Evolutionary conservation across 2,113 vertebrate species (phyloP).

Genomic region (Paradisaea rubra): DNA sequence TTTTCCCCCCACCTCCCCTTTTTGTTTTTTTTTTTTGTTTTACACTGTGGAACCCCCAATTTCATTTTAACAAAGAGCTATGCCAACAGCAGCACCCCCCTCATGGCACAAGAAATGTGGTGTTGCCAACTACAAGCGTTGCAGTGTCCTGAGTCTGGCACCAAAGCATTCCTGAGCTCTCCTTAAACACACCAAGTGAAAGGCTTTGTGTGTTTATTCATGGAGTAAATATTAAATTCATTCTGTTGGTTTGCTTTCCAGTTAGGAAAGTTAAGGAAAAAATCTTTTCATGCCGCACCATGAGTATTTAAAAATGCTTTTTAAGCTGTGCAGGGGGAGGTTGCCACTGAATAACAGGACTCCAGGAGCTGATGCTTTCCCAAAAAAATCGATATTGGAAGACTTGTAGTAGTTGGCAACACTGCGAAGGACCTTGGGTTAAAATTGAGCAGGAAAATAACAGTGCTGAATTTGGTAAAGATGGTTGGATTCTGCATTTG

Average conservation of each 20-base stretch:
- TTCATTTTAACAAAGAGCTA: constrained; percentile 68
- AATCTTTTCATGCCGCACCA: neutral
- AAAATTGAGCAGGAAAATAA: neutral
- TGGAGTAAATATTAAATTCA: neutral
- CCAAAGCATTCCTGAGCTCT: neutral
- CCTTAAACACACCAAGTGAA: neutral
- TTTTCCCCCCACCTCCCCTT: no score
- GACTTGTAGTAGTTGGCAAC: constrained; percentile 15
- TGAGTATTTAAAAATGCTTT: neutral
- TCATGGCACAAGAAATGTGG: neutral
- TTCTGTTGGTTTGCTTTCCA: neutral
- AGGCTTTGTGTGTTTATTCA: neutral
- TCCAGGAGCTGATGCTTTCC: neutral
- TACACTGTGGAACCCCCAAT: constrained; percentile 59
- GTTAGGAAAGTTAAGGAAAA: neutral
- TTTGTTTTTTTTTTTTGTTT: constrained; percentile 6
- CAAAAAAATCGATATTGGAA: neutral
- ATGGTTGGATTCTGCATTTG: neutral
- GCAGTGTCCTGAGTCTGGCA: neutral
- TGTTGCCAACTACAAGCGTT: constrained; percentile 29
- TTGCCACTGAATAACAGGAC: neutral
- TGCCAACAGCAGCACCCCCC: constrained; percentile 55
- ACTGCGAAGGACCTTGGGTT: constrained; percentile 4
- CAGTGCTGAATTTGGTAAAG: neutral
- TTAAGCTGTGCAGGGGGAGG: neutral